Evolutionary conservation across 2,797 vertebrate genomes (phyloP).

Genomic region (Pipistrellus kuhlii): DNA sequence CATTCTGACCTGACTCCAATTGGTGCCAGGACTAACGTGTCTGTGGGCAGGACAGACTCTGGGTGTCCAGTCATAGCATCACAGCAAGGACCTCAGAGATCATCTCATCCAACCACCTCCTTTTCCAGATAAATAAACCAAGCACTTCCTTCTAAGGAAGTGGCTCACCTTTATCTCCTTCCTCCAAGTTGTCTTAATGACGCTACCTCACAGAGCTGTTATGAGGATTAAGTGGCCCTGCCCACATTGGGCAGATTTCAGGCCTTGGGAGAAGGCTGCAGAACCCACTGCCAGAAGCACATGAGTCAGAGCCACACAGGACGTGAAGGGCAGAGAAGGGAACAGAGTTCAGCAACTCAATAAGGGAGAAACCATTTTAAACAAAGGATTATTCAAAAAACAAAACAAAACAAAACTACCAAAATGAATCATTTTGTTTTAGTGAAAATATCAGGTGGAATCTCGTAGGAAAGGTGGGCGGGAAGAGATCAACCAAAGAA

Average conservation of each 20-base stretch:
- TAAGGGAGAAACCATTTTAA: neutral
- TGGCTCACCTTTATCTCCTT: neutral
- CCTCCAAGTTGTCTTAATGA: neutral
- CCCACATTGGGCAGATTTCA: neutral
- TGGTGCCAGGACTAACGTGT: neutral
- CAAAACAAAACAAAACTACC: neutral
- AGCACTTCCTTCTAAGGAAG: neutral
- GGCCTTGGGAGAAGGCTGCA: neutral
- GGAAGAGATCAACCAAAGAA: too few relatives aligned
- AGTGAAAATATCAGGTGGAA: neutral
- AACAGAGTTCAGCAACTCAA: neutral
- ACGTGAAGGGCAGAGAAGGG: neutral
- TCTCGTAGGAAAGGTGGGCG: too few relatives aligned
- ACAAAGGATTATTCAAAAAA: neutral
- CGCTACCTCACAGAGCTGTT: neutral
- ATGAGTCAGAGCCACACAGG: neutral
- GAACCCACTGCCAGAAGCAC: fast-evolving
- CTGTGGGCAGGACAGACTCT: neutral
- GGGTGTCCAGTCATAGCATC: neutral
- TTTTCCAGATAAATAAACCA: slow-evolving; percentile 1
- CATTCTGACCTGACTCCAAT: neutral
- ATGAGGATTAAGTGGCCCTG: neutral
- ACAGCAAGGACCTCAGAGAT: slow-evolving; percentile 6
- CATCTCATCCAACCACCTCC: neutral
- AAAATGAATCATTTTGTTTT: slow-evolving; percentile 12